Evolutionary conservation across 2,113 vertebrate species (phyloP).

Genomic region (Erinaceus europaeus): DNA sequence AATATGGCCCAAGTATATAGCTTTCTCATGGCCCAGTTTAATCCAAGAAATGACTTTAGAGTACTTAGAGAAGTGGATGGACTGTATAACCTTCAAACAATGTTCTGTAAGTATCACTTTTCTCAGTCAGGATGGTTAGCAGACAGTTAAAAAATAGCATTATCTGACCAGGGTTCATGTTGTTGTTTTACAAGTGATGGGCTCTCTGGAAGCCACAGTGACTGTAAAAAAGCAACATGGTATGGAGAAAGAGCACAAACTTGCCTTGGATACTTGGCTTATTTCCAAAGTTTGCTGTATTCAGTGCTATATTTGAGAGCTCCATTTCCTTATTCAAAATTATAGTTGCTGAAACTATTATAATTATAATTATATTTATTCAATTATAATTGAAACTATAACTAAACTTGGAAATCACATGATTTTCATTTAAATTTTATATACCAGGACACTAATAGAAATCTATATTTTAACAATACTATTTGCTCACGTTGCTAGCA

Average conservation of each 20-base stretch:
- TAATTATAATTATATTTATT: too few relatives aligned
- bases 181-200: constrained; percentile 9
- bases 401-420: not conserved
- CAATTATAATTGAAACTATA: not conserved
- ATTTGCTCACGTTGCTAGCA: not conserved
- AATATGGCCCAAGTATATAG: constrained; percentile 58
- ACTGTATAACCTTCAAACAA: constrained; percentile 55
- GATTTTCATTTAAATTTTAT: not conserved
- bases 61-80: constrained; percentile 66
- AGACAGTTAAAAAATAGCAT: not conserved
- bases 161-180: not conserved
- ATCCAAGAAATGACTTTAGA: constrained; percentile 62
- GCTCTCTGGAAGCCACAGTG: not conserved
- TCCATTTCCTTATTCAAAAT: not conserved
- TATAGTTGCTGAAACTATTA: not conserved
- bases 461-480: too few relatives aligned
- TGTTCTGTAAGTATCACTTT: constrained; percentile 68
- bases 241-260: not conserved
- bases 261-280: not conserved
- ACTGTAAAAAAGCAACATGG: constrained; percentile 21
- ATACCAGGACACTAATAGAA: not conserved
- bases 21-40: constrained; percentile 65
- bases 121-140: constrained; percentile 40
- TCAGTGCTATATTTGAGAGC: not conserved
- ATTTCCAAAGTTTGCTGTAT: not conserved